Base-by-base conservation (phyloP, 2,888 invertebrate genomes). In the Ectobius pallidus region DNA sequence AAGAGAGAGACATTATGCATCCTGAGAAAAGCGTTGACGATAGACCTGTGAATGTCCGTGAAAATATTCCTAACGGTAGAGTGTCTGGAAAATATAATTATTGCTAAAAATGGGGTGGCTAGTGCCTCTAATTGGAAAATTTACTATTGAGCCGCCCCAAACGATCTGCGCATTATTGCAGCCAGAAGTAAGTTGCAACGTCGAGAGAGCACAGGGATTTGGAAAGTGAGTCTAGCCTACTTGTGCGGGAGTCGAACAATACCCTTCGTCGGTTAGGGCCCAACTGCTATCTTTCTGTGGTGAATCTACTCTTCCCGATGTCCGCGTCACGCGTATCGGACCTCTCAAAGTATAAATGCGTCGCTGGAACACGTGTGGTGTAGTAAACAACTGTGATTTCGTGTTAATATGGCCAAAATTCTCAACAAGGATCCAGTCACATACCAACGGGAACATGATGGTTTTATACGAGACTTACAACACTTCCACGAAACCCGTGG, bases 401-500 rank as follows among this genome's bases (percentile, higher is more conserved):
- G 77, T 79, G 78, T 78, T 80, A 85, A 84, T 81, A 89, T 89
- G 89, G 88, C 89, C 83, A 86, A 86, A 82, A 84, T 86, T 83
- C 85, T 88, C 80, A 87, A 87, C 84, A 90, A 89, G 86, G 90
- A 90, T 84, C 87, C 92, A 78, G 89, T 89, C 83, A 88, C 89
- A 80, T 93, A 93, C 86, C 85, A 89, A 81, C 89, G 89, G 82
- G 93, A 94, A 85, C 90, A 90, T 81, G 92, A 92, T 79, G 88
- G 87, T 78, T 95, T 95, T 86, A 84, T 94, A 77, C 89, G 91
- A 83, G 96, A 96, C 81, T 87, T 97, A 79, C 91, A 91, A 80
- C 93, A 93, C 82, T 97, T 97, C 82, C 96, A 97, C 84, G 95
- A 95, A 78, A 91, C 91, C 79, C 90, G 94, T 86, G 95, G 95